Evolutionary conservation across 2,797 vertebrate genomes (phyloP).

Genomic region (Sibirionetta formosa): DNA sequence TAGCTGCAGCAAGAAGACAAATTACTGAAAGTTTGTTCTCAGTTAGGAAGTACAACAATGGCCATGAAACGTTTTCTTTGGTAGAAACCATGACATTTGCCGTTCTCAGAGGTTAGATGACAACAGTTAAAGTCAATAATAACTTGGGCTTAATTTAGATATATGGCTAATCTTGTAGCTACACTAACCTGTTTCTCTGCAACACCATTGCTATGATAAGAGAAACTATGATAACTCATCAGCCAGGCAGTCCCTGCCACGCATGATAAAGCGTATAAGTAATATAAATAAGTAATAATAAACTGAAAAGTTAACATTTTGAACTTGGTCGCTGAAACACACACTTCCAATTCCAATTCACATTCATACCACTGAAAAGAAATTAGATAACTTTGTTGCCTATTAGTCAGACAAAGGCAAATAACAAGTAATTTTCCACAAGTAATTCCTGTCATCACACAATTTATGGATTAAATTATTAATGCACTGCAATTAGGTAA

Average conservation of each 20-base stretch:
- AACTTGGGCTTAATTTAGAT: not conserved
- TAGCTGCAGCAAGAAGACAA: not conserved
- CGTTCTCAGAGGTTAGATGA: not conserved
- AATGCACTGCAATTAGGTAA: not conserved
- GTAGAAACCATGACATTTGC: not conserved
- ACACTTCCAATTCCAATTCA: not conserved
- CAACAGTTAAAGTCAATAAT: not conserved
- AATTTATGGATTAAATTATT: not conserved
- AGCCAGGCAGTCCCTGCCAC: not conserved
- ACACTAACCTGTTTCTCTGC: not conserved
- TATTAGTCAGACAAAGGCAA: not conserved
- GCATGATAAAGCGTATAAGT: not conserved
- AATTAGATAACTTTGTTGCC: not conserved
- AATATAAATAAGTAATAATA: not conserved
- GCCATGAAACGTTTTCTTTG: not conserved
- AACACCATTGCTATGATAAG: not conserved
- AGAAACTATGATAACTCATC: not conserved
- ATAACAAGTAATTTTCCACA: not conserved
- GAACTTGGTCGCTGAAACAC: not conserved
- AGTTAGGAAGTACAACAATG: not conserved
- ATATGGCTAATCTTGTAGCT: not conserved
- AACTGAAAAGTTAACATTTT: not conserved
- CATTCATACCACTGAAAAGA: not conserved
- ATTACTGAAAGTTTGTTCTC: fast-evolving
- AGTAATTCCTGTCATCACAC: not conserved